phyloP scores from a whole-genome alignment of 2,888 invertebrate genomes.

The Phlogophora meticulosa region DNA sequence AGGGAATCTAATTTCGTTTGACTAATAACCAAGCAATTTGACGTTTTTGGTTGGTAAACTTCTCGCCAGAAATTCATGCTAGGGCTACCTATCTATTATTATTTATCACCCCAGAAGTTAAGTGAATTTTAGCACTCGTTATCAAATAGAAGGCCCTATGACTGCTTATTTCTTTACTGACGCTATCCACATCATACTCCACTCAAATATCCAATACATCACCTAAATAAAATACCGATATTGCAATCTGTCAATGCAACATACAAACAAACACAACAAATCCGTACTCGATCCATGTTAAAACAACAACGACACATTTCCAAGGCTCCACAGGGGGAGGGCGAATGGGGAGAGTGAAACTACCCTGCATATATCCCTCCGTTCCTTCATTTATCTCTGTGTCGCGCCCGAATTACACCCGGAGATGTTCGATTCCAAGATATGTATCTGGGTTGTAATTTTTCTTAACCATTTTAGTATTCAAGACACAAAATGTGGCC shows the following conservation, averaged over 20 bases:
- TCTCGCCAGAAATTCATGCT: too few species aligned
- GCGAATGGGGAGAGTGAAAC: slow-evolving; percentile 65
- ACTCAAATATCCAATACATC: not conserved
- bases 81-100: too few species aligned
- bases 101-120: too few species aligned
- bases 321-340: slow-evolving; percentile 66
- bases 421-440: slow-evolving; percentile 80
- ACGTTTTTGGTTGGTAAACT: too few species aligned
- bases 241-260: slow-evolving; percentile 45
- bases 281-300: slow-evolving; percentile 58
- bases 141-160: too few species aligned
- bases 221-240: slow-evolving; percentile 33
- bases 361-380: slow-evolving; percentile 66
- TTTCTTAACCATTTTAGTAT: slow-evolving; percentile 83
- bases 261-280: slow-evolving; percentile 59
- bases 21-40: too few species aligned
- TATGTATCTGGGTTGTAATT: slow-evolving; percentile 85
- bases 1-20: too few species aligned
- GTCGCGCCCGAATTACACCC: slow-evolving; percentile 78
- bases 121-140: too few species aligned
- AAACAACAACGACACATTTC: slow-evolving; percentile 72
- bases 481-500: slow-evolving; percentile 78
- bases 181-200: too few species aligned
- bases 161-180: too few species aligned
- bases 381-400: slow-evolving; percentile 79